Base-by-base conservation (phyloP, 2,113 vertebrate genomes). In the Thinocorus orbignyianus region DNA sequence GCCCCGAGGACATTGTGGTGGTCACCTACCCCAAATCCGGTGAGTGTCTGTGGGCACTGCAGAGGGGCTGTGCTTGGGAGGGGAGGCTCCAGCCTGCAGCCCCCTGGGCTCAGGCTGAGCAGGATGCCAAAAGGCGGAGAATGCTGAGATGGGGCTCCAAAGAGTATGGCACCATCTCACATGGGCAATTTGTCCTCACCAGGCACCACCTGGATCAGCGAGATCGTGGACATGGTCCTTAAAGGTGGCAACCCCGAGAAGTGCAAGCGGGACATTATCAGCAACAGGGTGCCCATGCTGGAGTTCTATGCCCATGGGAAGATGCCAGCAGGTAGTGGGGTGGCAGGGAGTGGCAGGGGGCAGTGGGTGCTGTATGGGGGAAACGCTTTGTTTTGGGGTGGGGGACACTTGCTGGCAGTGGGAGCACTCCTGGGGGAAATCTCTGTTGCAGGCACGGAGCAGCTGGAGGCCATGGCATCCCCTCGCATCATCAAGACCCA, bases 201-300 rank as follows among this genome's bases (percentile, higher is more conserved):
- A 98, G 98, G 98, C 55, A 98, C 98, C n/a, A 98, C 98, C 6
- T 98, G 98, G 98, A 31, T 98, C 68, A 96, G 95, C 4, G 98
- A 98, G 97, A 97, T 98, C 3, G 80, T 97, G 77, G 98, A 98
- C 73, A 82, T 97, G 96, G 33, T 98, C 71, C 57, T 98, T 68
- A 86, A 97, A 70, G 80, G 95, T 0, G 97, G 96, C 8, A 90
- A 98, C 74, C 7, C 83, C 2, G 95, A 97, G 35, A 98, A 97
- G 71, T 97, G 96, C 92, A 97, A 96, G 62, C 44, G 96, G 52
- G 98, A 96, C 22, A 24, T 93, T 28, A 97, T 98, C 87, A 89
- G 13, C 66, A 83, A 22, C 5, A 97, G 97, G 70, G 97, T 98
- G 44, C 98, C 98, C 65, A 98, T 98, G 97, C 48, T 98, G 90